Conservation (phyloP, 2,113 vertebrate species). For the Artemisiospiza belli region DNA sequence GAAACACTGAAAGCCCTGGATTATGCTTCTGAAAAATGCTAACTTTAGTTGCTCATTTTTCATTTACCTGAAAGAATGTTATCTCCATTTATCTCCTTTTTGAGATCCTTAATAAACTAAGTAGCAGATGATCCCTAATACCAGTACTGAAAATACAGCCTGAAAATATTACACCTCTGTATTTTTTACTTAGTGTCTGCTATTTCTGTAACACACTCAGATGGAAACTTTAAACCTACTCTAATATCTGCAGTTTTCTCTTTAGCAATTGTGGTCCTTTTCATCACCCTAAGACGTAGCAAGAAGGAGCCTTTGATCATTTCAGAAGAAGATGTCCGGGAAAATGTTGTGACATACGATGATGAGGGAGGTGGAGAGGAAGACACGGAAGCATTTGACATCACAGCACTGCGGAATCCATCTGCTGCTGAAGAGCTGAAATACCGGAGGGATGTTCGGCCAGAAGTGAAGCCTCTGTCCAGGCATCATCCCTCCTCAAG, state of each 20-base stretch:
- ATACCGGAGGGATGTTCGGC: constrained; percentile 88
- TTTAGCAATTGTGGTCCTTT: constrained; percentile 93
- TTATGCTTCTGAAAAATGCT: neutral
- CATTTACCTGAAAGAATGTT: neutral
- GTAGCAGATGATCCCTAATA: neutral
- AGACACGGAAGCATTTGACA: constrained; percentile 97
- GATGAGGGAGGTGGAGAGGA: constrained; percentile 96
- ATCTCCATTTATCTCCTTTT: neutral
- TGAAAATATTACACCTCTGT: neutral
- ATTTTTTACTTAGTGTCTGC: neutral
- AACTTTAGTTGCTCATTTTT: neutral
- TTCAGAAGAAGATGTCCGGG: constrained; percentile 92
- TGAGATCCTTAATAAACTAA: neutral
- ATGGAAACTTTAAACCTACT: constrained; percentile 31
- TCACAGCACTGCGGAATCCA: constrained; percentile 90
- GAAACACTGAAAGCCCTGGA: neutral
- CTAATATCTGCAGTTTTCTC: constrained; percentile 61
- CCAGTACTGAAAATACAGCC: neutral
- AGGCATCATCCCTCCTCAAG: constrained; percentile 73
- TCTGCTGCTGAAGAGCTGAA: constrained; percentile 91
- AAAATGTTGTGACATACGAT: constrained; percentile 97
- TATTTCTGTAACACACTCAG: neutral
- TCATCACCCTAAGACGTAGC: constrained; percentile 89
- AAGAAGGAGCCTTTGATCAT: constrained; percentile 96
- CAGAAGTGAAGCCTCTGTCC: constrained; percentile 76